phyloP scores from a whole-genome alignment of 1,140 invertebrate species.

The Drosophila kurseongensis region DNA sequence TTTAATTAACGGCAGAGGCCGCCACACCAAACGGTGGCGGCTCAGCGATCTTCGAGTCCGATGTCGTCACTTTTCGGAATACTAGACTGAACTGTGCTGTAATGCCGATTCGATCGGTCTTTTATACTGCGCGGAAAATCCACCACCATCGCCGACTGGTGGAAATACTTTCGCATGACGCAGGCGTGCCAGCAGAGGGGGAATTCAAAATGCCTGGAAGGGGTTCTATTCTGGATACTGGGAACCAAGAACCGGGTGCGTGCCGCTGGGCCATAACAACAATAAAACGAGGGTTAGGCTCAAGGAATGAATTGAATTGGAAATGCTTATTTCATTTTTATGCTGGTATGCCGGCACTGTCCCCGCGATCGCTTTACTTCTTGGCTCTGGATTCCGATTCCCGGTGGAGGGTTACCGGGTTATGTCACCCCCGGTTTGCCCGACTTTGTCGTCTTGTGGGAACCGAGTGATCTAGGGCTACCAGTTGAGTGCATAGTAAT shows the following conservation, averaged over 20 bases:
- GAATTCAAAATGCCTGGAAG: neutral
- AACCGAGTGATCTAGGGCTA: conserved; percentile 48
- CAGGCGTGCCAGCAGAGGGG: conserved; percentile 62
- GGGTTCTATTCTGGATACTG: conserved; percentile 9
- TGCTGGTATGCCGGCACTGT: conserved; percentile 43
- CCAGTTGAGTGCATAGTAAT: conserved; percentile 71
- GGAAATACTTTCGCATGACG: conserved; percentile 80
- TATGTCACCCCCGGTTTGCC: conserved; percentile 48
- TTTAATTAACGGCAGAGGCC: conserved; percentile 35
- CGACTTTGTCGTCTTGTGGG: conserved; percentile 45
- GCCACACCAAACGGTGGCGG: conserved; percentile 56
- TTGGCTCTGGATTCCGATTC: conserved; percentile 17
- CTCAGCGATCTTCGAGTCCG: conserved; percentile 26
- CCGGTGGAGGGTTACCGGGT: conserved; percentile 48
- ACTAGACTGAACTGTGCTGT: conserved; percentile 52
- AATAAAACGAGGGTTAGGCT: conserved; percentile 63
- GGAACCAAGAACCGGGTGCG: conserved; percentile 47
- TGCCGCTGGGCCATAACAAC: conserved; percentile 67
- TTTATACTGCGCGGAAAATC: conserved; percentile 64
- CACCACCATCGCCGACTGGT: conserved; percentile 58
- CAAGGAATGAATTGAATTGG: conserved; percentile 67
- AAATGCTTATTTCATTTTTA: conserved; percentile 70
- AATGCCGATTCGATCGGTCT: conserved; percentile 43
- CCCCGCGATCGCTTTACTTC: conserved; percentile 31
- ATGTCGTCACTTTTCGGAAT: conserved; percentile 42